phyloP scores from a whole-genome alignment of 2,797 vertebrate species.

The Simalia tracyae region DNA sequence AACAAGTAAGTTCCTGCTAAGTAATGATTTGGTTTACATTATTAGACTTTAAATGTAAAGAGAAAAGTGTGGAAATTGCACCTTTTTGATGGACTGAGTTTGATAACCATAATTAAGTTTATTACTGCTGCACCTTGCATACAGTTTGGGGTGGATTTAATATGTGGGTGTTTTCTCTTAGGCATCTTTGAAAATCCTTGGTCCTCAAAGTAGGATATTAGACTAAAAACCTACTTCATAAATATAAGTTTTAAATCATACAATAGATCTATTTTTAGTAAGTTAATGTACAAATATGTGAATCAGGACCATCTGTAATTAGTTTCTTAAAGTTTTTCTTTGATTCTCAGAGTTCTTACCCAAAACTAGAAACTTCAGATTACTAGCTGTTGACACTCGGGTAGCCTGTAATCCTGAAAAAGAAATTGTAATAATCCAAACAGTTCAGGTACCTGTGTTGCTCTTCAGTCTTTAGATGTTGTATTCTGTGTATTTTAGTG shows the following conservation, averaged over 20 bases:
- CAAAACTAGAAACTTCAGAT: neutral
- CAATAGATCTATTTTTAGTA: neutral
- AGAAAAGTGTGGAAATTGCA: neutral
- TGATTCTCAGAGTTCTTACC: neutral
- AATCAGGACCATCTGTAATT: neutral
- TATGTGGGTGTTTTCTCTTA: neutral
- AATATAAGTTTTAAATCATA: neutral
- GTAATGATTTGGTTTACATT: neutral
- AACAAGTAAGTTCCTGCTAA: neutral
- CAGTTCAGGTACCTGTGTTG: neutral
- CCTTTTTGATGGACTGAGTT: neutral
- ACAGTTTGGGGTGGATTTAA: neutral
- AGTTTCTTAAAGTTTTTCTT: neutral
- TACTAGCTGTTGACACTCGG: neutral
- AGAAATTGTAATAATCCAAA: conserved; percentile 12
- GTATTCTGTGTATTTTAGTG: neutral
- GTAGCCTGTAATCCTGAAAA: conserved; percentile 11
- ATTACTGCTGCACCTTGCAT: neutral
- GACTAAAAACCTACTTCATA: neutral
- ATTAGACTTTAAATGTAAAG: neutral
- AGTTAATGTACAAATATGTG: neutral
- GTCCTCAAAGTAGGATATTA: rapidly evolving
- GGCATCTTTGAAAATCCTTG: neutral
- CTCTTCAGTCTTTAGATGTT: neutral
- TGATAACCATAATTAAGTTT: neutral